These are phyloP conservation scores for Nycticebus coucang DNA, from an alignment of 2,113 vertebrate species.

Conservation along the genomic window DNA sequence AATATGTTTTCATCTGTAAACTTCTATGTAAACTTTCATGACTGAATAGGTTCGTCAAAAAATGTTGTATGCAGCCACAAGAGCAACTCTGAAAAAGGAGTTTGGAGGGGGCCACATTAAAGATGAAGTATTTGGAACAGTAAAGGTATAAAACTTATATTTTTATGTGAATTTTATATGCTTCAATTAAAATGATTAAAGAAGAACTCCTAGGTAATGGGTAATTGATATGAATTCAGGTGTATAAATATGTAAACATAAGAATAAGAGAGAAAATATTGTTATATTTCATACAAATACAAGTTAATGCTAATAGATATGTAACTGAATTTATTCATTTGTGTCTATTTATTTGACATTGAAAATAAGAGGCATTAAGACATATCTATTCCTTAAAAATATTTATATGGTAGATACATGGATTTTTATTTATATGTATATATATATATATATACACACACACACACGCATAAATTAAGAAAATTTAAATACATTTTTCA, in stretches of 20 bases:
- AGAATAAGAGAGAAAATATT: slow-evolving; percentile 9
- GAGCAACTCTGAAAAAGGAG: slow-evolving; percentile 97
- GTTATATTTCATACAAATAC: background rate
- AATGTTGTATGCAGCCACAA: slow-evolving; percentile 98
- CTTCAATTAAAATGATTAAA: slow-evolving; percentile 34
- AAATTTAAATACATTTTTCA: slow-evolving; percentile 15
- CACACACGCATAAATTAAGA: background rate
- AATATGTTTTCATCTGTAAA: slow-evolving; percentile 45
- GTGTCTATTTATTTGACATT: background rate
- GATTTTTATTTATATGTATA: background rate
- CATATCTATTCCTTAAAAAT: background rate
- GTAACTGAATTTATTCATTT: background rate
- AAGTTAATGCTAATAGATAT: background rate
- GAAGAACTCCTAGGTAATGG: background rate
- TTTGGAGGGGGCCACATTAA: slow-evolving; percentile 98
- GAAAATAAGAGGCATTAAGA: background rate
- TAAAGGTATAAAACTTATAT: slow-evolving; percentile 86
- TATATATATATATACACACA: no score
- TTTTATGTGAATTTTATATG: slow-evolving; percentile 8
- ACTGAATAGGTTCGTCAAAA: slow-evolving; percentile 93
- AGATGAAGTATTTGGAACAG: slow-evolving; percentile 95
- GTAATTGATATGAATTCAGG: slow-evolving; percentile 14
- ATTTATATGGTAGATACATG: background rate
- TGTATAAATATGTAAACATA: slow-evolving; percentile 19
- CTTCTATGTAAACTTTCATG: slow-evolving; percentile 50